Conservation (phyloP, 2,113 vertebrate species). For the Daubentonia madagascariensis region DNA sequence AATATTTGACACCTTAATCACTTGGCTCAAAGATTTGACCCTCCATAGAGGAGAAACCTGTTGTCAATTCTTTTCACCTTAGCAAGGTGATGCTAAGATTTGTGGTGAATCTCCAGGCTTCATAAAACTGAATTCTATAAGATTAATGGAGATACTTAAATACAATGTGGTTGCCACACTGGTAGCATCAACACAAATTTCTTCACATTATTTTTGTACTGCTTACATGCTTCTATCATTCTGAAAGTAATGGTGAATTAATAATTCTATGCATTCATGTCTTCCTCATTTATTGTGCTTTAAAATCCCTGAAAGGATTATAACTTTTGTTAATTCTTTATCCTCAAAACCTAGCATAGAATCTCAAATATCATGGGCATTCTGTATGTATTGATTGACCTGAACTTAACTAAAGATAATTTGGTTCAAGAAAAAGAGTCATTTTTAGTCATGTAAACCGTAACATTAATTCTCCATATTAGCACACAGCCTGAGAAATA, state of each 20-base stretch:
- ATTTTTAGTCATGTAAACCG: neutral
- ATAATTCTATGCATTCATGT: neutral
- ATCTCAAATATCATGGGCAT: neutral
- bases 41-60: neutral
- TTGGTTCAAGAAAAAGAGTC: neutral
- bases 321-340: slow-evolving; percentile 27
- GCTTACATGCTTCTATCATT: neutral
- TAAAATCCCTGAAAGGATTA: neutral
- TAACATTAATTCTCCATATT: neutral
- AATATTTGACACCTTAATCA: neutral
- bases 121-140: neutral
- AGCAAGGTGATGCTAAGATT: neutral
- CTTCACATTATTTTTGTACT: neutral
- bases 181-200: neutral
- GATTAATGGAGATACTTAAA: neutral
- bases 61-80: neutral
- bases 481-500: neutral
- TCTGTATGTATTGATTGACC: neutral
- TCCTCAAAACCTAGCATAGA: neutral
- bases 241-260: neutral
- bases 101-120: neutral
- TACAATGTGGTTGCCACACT: neutral
- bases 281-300: neutral
- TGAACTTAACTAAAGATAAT: neutral
- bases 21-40: neutral